These are phyloP conservation scores for Odiellus spinosus DNA, from an alignment of 2,888 invertebrate genomes.

Conservation along the genomic window DNA sequence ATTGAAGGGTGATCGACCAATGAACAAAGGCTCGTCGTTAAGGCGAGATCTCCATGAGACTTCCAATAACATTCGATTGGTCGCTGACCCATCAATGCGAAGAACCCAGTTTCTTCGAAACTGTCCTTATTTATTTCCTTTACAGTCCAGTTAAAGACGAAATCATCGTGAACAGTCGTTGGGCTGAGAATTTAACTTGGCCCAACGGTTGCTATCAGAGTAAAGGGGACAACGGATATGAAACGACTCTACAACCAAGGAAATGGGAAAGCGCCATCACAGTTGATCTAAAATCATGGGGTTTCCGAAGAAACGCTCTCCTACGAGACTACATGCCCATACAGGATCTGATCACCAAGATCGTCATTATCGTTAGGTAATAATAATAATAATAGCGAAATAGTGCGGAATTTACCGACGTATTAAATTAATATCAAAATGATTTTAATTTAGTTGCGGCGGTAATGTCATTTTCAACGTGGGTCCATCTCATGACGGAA, in stretches of 20 bases:
- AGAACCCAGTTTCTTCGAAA: too few relatives aligned
- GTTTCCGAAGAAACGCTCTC: background rate
- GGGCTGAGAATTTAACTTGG: conserved; percentile 43
- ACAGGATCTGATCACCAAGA: too few relatives aligned
- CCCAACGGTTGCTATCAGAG: conserved; percentile 31
- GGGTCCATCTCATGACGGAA: conserved; percentile 31
- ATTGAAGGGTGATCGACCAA: too few relatives aligned
- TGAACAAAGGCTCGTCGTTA: too few relatives aligned
- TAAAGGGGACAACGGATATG: too few relatives aligned
- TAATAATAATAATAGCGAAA: too few relatives aligned
- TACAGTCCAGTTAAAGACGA: conserved; percentile 50
- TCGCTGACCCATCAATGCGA: too few relatives aligned
- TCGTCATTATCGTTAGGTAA: background rate
- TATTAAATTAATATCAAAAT: too few relatives aligned
- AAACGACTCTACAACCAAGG: conserved; percentile 1
- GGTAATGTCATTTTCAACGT: conserved; percentile 33
- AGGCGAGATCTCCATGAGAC: too few relatives aligned
- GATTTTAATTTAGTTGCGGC: conserved; percentile 27
- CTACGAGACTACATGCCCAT: background rate
- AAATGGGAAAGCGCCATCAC: background rate
- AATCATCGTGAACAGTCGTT: conserved; percentile 84
- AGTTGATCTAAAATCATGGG: background rate
- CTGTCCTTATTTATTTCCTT: too few relatives aligned
- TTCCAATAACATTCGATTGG: too few relatives aligned
- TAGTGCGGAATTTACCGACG: too few relatives aligned